Base-by-base conservation (phyloP, 2,113 vertebrate species). In the Takifugu flavidus region DNA sequence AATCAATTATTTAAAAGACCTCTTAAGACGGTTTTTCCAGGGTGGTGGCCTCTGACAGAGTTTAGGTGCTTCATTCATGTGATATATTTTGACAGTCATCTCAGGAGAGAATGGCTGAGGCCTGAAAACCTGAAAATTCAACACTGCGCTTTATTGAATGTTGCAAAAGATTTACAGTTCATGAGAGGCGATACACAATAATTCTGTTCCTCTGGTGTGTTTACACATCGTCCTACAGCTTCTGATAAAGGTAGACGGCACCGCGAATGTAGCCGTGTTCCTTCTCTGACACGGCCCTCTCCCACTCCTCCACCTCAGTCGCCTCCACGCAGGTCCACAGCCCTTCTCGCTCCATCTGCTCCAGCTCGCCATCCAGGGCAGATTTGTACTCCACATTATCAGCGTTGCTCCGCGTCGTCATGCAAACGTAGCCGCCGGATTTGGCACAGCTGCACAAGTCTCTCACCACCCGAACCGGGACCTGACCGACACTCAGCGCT, bases 381-480 rank as follows among this genome's bases (percentile, higher is more conserved):
- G 42, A 78, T 79, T 93, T 94, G 89, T 93, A 98, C 0, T 25
- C 64, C 53, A 80, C 25, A 71, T 96, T 98, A 0, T 91, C 89
- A 0, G 1, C 10, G 70, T 95, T 93, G 60, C 70, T 77, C 78
- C 95, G 90, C 0, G 94, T 96, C 0, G 94, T 98, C 90, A 98
- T 88, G 83, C 95, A 98, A 54, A 95, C 31, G 39, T 88, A 88
- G 4, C 96, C 95, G 3, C 95, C 94, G 66, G 90, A 82, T 74
- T 92, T 96, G 65, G 94, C 85, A 57, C 88, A 92, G 2, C 79
- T 84, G 49, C 91, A 91, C 62, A 97, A 80, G 69, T 96, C 91
- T 15, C 88, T 87, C 31, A 95, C 20, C 0, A 87, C 87, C 0
- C 49, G 12, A 63, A 67, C 78, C 0, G 94, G 90, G 49, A 94